These are phyloP conservation scores for Coelinius sp. DNA, from an alignment of 2,888 invertebrate genomes.

Conservation along the genomic window DNA sequence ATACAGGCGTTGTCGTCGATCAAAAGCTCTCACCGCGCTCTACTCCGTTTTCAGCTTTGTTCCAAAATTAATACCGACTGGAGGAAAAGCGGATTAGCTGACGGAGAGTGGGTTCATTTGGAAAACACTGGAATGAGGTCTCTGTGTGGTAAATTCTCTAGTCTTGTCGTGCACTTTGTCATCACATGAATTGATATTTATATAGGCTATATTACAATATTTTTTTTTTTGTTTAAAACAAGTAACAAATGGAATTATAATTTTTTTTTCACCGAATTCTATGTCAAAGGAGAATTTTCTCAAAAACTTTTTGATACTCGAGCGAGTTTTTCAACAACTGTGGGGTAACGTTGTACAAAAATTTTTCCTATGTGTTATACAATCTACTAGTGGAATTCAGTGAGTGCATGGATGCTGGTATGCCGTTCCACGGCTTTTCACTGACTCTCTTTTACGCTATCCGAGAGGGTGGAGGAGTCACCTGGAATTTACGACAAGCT, in stretches of 20 bases:
- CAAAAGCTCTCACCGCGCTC: constrained; percentile 13
- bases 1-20: constrained; percentile 36
- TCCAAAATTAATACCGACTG: constrained; percentile 51
- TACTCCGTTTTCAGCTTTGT: constrained; percentile 42
- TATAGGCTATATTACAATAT: not conserved
- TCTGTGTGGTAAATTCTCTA: constrained; percentile 33
- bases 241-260: not conserved
- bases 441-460: constrained; percentile 15
- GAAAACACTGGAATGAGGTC: constrained; percentile 38
- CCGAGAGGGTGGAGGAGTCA: constrained; percentile 25
- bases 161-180: constrained; percentile 1
- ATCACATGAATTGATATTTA: constrained; percentile 29
- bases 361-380: constrained; percentile 26
- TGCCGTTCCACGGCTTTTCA: constrained; percentile 7
- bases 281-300: constrained; percentile 13
- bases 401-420: not conserved
- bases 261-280: not conserved
- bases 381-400: constrained; percentile 37
- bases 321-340: constrained; percentile 6
- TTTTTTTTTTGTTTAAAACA: not conserved
- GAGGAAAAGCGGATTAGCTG: constrained; percentile 52
- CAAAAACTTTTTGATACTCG: constrained; percentile 30
- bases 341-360: constrained; percentile 24
- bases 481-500: constrained; percentile 36
- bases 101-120: constrained; percentile 49